phyloP scores from a whole-genome alignment of 2,888 invertebrate species.

The Perdita meconis region DNA sequence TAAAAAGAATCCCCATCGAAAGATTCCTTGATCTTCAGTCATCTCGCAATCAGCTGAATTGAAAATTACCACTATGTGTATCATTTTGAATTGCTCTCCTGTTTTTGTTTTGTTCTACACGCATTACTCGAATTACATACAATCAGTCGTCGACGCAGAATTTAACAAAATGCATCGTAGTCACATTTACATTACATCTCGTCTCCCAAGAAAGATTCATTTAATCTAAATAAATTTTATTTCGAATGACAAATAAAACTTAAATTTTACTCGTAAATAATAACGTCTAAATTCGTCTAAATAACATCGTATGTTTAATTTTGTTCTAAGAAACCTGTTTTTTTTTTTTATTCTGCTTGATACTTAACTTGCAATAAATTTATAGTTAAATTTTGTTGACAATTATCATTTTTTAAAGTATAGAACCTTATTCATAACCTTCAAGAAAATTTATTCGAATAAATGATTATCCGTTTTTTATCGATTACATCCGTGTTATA shows the following conservation, averaged over 20 bases:
- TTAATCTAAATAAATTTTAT: not conserved
- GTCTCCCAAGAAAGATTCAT: not conserved
- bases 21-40: conserved; percentile 16
- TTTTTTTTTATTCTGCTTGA: not conserved
- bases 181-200: conserved; percentile 1
- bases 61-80: not conserved
- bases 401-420: no score
- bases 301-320: not conserved
- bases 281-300: not conserved
- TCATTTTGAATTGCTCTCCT: not conserved
- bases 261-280: no score
- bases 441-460: no score
- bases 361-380: no score
- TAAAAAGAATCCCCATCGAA: conserved; percentile 10
- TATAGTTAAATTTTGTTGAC: no score
- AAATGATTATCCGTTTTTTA: no score
- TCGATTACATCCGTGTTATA: no score
- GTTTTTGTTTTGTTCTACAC: not conserved
- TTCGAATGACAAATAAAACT: conserved; percentile 11
- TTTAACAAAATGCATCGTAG: conserved; percentile 7
- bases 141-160: conserved; percentile 14
- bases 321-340: not conserved
- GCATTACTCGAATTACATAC: conserved; percentile 15
- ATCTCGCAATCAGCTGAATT: conserved; percentile 16
- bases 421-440: no score